These are phyloP conservation scores for Synanthedon andrenaeformis DNA, from an alignment of 2,888 invertebrate genomes.

Conservation along the genomic window DNA sequence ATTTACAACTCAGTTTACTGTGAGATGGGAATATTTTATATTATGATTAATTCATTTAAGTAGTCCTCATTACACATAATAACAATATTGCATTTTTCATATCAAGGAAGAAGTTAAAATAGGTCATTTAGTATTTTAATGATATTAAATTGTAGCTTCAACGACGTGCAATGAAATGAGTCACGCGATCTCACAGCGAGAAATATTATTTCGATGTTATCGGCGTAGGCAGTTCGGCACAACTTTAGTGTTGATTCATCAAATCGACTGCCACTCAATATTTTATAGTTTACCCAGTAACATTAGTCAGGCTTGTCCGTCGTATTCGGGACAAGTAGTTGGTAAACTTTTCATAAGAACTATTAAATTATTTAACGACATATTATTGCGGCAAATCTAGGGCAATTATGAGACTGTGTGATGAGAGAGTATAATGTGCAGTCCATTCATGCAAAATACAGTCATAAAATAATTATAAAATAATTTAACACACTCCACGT, in stretches of 20 bases:
- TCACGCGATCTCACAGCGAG: slow-evolving; percentile 9
- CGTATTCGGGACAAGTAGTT: not conserved
- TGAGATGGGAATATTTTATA: slow-evolving; percentile 13
- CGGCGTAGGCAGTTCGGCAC: not conserved
- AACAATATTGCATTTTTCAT: too few relatives aligned
- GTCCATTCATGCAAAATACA: not conserved
- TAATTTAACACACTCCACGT: not conserved
- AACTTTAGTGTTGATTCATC: slow-evolving; percentile 12
- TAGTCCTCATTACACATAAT: not conserved
- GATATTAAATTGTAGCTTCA: too few relatives aligned
- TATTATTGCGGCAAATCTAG: not conserved
- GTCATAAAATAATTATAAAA: not conserved
- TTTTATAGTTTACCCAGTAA: not conserved
- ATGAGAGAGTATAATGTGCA: not conserved
- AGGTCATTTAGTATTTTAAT: too few relatives aligned
- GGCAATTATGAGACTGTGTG: not conserved
- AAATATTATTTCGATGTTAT: slow-evolving; percentile 4
- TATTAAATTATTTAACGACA: too few relatives aligned
- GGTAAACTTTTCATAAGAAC: not conserved
- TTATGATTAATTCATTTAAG: slow-evolving; percentile 6
- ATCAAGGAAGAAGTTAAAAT: too few relatives aligned
- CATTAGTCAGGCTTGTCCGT: not conserved
- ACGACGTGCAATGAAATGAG: slow-evolving; percentile 5
- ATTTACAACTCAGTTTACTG: slow-evolving; percentile 23
- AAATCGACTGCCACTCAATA: not conserved